Base-by-base conservation (phyloP, 2,888 invertebrate genomes). In the Melangyna quadrimaculata region DNA sequence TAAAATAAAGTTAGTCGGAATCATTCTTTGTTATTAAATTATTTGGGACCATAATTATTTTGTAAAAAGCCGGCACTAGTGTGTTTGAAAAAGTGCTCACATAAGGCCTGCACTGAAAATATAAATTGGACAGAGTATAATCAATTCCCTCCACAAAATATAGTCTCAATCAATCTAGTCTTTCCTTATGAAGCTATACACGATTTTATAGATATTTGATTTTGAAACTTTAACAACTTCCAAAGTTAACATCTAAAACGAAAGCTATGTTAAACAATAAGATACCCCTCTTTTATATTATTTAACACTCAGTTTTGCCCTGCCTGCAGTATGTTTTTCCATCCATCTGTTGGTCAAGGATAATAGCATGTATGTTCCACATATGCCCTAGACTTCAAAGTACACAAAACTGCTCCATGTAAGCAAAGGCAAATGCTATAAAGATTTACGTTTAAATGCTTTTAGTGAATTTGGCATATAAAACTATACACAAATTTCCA, bases 371-470 rank as follows among this genome's bases (percentile, higher is more conserved):
- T 43, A 43, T 43, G 45, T 45, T 43, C 45, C 19, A 32, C 45
- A 32, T 40, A 4, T 5, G n/a, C n/a, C n/a, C n/a, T 53, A 29
- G 9, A 29, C 29, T 10, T 14, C 27, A 29, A 3, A 17, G 6
- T 17, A 43, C 7, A 27, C 3, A n/a, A 45, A 65, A 65, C 29
- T 45, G 29, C 29, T 19, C 32, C 1, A 12, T 32, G 22, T 32
- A 63, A 63, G 63, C 6, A 43, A 32, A 67, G n/a, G 45, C 45
- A 48, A 57, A 51, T 67, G n/a, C 12, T 35, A n/a, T n/a, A n/a
- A 51, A 84, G 74, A 84, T 84, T 84, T 84, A 84, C 83, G 83
- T 79, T 75, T 70, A 75, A 84, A 84, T 84, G 83, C 83, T 84
- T 84, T 84, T 84, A 84, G 79, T 51, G 57, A 51, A 78, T 70